Percentiles rank a stretch among this genome's conserved stretches.
Evolutionary conservation across 2,113 vertebrate species (phyloP).

Genomic region (Recurvirostra avosetta): DNA sequence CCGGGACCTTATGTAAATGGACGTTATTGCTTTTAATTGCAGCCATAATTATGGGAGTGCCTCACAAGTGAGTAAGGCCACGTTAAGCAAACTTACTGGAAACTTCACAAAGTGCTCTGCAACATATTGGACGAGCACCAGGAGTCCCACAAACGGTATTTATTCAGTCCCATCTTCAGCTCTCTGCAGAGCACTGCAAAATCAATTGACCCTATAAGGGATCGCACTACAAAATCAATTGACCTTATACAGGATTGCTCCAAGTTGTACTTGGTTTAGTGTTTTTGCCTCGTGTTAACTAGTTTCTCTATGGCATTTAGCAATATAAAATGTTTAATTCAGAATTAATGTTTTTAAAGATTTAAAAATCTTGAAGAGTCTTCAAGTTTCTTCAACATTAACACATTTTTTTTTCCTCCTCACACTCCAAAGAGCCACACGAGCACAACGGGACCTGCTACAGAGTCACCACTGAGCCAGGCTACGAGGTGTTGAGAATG

Average conservation of each 20-base stretch:
- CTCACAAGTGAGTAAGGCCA: slow-evolving; percentile 7
- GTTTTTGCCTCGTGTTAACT: neutral
- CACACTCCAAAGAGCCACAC: accelerated
- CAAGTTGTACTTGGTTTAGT: neutral
- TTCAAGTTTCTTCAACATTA: neutral
- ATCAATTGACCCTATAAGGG: neutral
- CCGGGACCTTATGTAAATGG: slow-evolving; percentile 31
- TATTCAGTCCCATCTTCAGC: neutral
- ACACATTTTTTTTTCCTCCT: accelerated
- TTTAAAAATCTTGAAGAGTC: neutral
- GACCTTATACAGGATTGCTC: accelerated
- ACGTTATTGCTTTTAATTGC: slow-evolving; percentile 38
- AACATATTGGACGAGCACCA: neutral
- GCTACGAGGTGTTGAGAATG: accelerated
- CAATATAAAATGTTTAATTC: neutral
- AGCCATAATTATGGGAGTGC: slow-evolving; percentile 54
- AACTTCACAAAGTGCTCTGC: neutral
- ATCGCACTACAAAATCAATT: neutral
- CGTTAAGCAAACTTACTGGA: slow-evolving; percentile 50
- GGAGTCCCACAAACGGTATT: neutral
- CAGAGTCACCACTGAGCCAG: neutral
- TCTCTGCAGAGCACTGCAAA: neutral
- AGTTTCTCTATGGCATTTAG: neutral
- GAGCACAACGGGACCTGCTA: neutral
- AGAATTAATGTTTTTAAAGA: neutral